Base-by-base conservation (phyloP, 2,888 invertebrate species). In the Sinelater perroti region DNA sequence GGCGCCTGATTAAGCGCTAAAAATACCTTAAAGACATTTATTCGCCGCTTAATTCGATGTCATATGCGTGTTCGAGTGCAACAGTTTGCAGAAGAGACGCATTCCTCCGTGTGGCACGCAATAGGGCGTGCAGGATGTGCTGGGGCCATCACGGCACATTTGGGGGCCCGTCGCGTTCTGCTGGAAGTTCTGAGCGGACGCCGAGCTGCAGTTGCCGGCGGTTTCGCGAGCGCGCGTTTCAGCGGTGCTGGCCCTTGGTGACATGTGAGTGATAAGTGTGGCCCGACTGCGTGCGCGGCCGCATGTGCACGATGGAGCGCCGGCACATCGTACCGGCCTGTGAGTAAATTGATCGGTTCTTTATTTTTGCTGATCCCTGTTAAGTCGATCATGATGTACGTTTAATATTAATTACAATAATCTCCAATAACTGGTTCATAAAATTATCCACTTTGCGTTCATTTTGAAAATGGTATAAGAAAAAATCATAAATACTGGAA, bases 61-160 rank as follows among this genome's bases (percentile, higher is more conserved):
- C 67, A 61, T 63, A 62, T 65, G 64, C 65, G 64, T 67, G 65
- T 58, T 66, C 31, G 53, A 61, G 63, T 70, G 69, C 67, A 70
- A 70, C 72, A 71, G 70, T 70, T 70, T 70, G 71, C 69, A 70
- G 67, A 71, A 63, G 67, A 70, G 67, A 65, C 65, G 64, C 63
- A 63, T 66, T 70, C 67, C 70, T 70, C 67, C 72, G 71, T 75
- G 74, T 69, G 63, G 67, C 75, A 75, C 74, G 75, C 75, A 73
- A 75, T 62, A 70, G 67, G 72, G 73, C 74, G 74, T 74, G 73
- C 75, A 70, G 69, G 71, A 72, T 71, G 67, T 70, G 60, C 67
- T 55, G 64, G 72, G 69, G 63, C 70, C 72, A 73, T 71, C 73
- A 73, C 72, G 73, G 70, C 67, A 72, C 70, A 73, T 73, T 72